These are phyloP conservation scores for Phyllotis vaccarum DNA, from an alignment of 2,797 vertebrate species.

Conservation along the genomic window DNA sequence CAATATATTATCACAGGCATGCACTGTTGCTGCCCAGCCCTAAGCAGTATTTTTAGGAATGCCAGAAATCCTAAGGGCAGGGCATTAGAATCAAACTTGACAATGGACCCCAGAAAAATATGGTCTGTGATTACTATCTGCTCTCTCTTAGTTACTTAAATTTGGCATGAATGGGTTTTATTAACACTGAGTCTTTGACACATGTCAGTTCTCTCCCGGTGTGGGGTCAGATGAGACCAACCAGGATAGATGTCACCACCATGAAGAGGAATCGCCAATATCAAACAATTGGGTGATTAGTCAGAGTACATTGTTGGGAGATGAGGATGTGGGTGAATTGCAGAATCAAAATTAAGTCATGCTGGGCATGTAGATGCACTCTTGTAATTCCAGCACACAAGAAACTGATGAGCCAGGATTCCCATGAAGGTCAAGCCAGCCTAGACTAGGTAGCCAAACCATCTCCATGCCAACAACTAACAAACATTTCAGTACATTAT, in stretches of 20 bases:
- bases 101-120: neutral
- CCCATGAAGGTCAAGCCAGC: neutral
- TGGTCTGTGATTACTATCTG: neutral
- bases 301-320: neutral
- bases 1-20: neutral
- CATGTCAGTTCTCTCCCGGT: neutral
- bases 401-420: neutral
- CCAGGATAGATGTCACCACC: neutral
- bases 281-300: neutral
- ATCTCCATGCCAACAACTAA: neutral
- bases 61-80: neutral
- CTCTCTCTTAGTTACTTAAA: neutral
- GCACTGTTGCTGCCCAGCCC: neutral
- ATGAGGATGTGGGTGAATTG: neutral
- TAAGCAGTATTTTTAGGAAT: neutral
- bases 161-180: neutral
- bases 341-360: neutral
- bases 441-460: neutral
- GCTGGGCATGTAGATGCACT: rapidly evolving
- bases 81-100: neutral
- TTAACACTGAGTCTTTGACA: neutral
- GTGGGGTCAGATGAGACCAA: neutral
- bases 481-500: neutral
- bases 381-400: neutral
- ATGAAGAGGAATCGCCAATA: neutral